These are phyloP conservation scores for Plebejus argus DNA, from an alignment of 2,888 invertebrate species.

Conservation along the genomic window DNA sequence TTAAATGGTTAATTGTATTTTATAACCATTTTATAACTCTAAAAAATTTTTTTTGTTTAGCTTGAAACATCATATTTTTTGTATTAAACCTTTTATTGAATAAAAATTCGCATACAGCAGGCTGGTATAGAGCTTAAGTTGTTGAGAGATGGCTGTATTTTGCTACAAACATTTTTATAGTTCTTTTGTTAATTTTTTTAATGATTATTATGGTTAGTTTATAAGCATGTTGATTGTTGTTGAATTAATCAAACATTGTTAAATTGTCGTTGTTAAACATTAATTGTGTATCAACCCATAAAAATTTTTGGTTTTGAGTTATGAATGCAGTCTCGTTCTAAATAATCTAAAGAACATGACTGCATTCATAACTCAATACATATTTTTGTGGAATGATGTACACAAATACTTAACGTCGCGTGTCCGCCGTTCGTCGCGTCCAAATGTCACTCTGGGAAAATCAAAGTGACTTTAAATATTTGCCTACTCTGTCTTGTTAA, in stretches of 20 bases:
- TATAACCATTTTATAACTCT: too few species aligned
- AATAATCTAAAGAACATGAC: too few species aligned
- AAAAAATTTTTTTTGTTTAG: too few species aligned
- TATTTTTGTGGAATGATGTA: too few species aligned
- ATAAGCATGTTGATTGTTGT: constrained; percentile 40
- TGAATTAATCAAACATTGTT: constrained; percentile 22
- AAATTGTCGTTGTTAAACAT: too few species aligned
- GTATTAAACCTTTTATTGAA: neutral
- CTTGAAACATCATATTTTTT: neutral
- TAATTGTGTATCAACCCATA: too few species aligned
- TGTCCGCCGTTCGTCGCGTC: too few species aligned
- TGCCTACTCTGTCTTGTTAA: neutral
- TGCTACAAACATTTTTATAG: constrained; percentile 31
- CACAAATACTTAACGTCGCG: too few species aligned
- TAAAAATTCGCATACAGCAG: neutral
- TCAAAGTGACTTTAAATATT: neutral
- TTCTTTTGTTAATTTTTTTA: constrained; percentile 28
- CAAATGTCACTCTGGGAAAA: neutral
- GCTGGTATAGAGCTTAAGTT: neutral
- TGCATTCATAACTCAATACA: too few species aligned
- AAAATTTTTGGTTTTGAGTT: too few species aligned
- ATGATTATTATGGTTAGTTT: constrained; percentile 32
- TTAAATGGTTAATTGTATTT: neutral
- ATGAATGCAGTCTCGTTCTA: too few species aligned
- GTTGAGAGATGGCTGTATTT: neutral